Evolutionary conservation across 2,888 invertebrate species (phyloP).

Genomic region (Bibio marci): DNA sequence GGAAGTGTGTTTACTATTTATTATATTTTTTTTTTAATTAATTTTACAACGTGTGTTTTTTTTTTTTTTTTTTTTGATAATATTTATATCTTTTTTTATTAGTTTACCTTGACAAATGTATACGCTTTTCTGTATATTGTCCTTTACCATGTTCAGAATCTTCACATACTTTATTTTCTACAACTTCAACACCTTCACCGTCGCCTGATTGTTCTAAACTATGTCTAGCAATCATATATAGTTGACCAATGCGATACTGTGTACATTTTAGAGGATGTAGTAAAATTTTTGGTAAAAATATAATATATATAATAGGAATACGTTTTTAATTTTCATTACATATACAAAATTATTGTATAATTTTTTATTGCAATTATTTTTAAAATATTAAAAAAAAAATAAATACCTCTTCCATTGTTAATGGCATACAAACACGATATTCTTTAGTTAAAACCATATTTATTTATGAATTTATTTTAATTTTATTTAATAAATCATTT

Average conservation of each 20-base stretch:
- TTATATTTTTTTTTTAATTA: too few relatives aligned
- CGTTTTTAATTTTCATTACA: too few relatives aligned
- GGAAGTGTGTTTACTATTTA: too few relatives aligned
- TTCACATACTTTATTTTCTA: conserved; percentile 63
- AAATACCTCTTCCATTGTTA: conserved; percentile 82
- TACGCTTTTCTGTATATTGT: conserved; percentile 78
- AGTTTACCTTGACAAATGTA: conserved; percentile 73
- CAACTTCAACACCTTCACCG: conserved; percentile 83
- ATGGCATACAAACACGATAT: conserved; percentile 83
- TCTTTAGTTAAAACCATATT: conserved; percentile 75
- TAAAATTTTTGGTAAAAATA: conserved; percentile 3
- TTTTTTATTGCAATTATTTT: too few relatives aligned
- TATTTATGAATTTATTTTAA: background rate
- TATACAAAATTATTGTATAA: too few relatives aligned
- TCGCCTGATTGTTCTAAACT: conserved; percentile 79
- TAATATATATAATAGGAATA: conserved; percentile 6
- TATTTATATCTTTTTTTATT: too few relatives aligned
- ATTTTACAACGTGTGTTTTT: too few relatives aligned
- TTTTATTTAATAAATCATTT: too few relatives aligned
- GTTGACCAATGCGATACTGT: conserved; percentile 78
- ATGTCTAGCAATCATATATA: conserved; percentile 90
- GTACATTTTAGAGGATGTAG: conserved; percentile 20
- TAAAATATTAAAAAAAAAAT: too few relatives aligned
- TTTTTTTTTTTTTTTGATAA: background rate
- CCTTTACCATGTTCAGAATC: conserved; percentile 68